phyloP scores from a whole-genome alignment of 2,113 vertebrate species.

The Gymnarchus niloticus region DNA sequence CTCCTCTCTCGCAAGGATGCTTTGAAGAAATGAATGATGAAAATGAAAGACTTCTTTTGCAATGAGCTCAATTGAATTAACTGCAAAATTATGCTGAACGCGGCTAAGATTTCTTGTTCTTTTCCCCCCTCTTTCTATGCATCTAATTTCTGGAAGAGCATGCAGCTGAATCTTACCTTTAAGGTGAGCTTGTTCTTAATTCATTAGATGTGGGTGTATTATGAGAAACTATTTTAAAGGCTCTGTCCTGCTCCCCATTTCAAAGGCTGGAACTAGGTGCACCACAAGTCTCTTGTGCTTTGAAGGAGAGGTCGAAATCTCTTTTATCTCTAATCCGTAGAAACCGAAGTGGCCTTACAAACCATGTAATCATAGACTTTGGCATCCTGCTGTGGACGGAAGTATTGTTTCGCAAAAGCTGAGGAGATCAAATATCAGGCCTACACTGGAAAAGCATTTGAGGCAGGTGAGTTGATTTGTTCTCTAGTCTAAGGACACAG shows the following conservation, averaged over 20 bases:
- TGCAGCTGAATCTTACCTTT: not conserved
- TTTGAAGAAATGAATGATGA: constrained; percentile 8
- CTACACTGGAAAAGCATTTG: not conserved
- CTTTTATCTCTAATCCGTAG: constrained; percentile 18
- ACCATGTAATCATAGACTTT: not conserved
- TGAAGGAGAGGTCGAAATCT: not conserved
- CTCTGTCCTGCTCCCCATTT: not conserved
- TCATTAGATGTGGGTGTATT: not conserved
- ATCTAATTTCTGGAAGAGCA: not conserved
- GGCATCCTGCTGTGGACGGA: constrained; percentile 3
- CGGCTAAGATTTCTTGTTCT: not conserved
- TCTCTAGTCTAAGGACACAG: not conserved
- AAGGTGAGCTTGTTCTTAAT: constrained; percentile 1
- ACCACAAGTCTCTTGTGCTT: not conserved
- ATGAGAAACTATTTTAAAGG: constrained; percentile 16
- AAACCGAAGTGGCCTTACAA: not conserved
- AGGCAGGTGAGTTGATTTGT: not conserved
- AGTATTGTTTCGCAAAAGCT: not conserved
- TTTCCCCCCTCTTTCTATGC: not conserved
- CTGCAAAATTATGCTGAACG: not conserved
- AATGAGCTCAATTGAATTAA: not conserved
- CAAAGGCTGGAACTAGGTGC: constrained; percentile 11
- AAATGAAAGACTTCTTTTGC: not conserved
- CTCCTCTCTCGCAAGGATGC: not conserved
- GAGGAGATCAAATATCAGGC: not conserved